Conservation (phyloP, 1,140 invertebrate species). For the Cataglyphis hispanica region DNA sequence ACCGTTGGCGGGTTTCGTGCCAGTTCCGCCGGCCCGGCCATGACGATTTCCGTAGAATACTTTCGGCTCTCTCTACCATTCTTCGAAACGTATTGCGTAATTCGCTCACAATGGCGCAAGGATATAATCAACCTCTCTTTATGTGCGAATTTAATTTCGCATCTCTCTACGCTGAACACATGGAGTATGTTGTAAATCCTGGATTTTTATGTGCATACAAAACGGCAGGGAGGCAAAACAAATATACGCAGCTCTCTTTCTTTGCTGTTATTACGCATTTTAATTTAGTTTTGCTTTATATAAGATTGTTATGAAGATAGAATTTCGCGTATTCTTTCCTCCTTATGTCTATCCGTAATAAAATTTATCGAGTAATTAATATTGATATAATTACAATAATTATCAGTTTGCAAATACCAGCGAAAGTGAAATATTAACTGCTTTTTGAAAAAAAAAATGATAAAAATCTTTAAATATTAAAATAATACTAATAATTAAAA, state of each 20-base stretch:
- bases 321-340: no score
- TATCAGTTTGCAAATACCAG: not conserved
- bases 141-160: not conserved
- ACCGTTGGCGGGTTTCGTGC: conserved; percentile 37
- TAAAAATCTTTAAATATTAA: no score
- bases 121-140: conserved; percentile 10
- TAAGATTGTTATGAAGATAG: not conserved
- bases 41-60: conserved; percentile 40
- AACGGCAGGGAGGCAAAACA: not conserved
- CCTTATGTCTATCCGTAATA: not conserved
- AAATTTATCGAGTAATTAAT: not conserved
- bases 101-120: not conserved
- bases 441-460: no score
- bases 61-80: conserved; percentile 38
- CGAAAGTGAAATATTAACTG: no score
- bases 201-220: not conserved
- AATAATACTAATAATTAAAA: no score
- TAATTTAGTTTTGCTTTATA: not conserved
- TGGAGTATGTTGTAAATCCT: not conserved
- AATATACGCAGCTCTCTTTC: not conserved
- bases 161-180: not conserved
- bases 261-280: not conserved
- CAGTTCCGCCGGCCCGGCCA: conserved; percentile 8
- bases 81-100: conserved; percentile 22
- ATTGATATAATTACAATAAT: not conserved